phyloP scores from a whole-genome alignment of 1,140 invertebrate genomes.

The Atta texana region DNA sequence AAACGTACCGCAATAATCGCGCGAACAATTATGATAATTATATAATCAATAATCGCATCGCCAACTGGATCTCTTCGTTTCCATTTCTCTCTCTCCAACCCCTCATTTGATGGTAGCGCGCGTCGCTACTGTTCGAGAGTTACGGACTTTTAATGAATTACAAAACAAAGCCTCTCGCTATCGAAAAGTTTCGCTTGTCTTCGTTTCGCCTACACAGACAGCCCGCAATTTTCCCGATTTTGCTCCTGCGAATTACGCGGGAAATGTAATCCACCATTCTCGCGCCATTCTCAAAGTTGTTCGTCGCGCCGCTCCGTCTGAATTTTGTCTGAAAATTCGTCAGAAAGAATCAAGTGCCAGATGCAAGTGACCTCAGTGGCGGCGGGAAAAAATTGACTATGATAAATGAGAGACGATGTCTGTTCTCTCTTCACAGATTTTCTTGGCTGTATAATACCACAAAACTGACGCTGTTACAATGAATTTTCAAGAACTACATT shows the following conservation, averaged over 20 bases:
- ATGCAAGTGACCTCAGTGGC: slow-evolving; percentile 17
- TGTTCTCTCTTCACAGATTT: slow-evolving; percentile 2
- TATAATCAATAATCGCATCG: slow-evolving; percentile 66
- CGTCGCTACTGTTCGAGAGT: slow-evolving; percentile 27
- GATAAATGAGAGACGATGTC: slow-evolving; percentile 25
- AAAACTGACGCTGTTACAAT: neutral
- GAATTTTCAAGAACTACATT: neutral
- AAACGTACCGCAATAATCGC: slow-evolving; percentile 41
- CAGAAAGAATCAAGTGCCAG: slow-evolving; percentile 45
- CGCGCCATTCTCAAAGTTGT: slow-evolving; percentile 52
- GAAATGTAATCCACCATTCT: slow-evolving; percentile 41
- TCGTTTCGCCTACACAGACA: neutral
- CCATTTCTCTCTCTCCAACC: neutral
- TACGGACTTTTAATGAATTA: slow-evolving; percentile 77
- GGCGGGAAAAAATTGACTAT: slow-evolving; percentile 32
- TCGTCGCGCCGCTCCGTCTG: neutral
- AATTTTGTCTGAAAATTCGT: slow-evolving; percentile 25
- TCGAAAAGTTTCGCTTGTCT: slow-evolving; percentile 65
- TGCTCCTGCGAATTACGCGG: slow-evolving; percentile 38
- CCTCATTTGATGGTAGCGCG: neutral
- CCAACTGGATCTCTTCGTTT: slow-evolving; percentile 24
- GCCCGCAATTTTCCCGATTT: slow-evolving; percentile 49
- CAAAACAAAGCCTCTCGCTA: slow-evolving; percentile 69
- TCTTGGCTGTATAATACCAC: slow-evolving; percentile 5
- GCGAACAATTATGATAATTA: slow-evolving; percentile 79